These are phyloP conservation scores for Coremacera marginata DNA, from an alignment of 2,888 invertebrate species.

Conservation along the genomic window DNA sequence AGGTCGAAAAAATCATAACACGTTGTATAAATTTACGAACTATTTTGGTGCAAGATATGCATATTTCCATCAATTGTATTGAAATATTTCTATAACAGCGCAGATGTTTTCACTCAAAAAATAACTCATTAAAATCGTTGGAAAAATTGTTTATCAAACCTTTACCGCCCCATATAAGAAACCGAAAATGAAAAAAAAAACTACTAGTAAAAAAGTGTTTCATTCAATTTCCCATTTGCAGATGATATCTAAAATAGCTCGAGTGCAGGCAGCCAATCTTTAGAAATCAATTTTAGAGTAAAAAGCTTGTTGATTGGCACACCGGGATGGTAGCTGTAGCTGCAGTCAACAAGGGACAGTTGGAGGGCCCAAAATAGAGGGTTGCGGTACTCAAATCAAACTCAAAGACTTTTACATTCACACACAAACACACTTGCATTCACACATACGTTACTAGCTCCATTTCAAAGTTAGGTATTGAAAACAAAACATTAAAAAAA, in stretches of 20 bases:
- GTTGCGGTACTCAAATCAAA: not conserved
- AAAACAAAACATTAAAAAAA: not conserved
- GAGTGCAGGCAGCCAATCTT: not conserved
- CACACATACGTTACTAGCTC: not conserved
- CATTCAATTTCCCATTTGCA: not conserved
- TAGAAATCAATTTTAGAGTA: conserved; percentile 29
- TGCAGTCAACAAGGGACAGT: not conserved
- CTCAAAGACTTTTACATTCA: not conserved
- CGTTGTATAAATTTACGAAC: no score
- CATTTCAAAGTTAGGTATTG: not conserved
- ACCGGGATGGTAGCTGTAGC: not conserved
- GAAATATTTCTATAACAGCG: no score
- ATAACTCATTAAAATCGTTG: no score
- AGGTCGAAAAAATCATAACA: no score
- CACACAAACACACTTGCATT: not conserved
- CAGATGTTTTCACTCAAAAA: no score
- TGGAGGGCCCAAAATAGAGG: not conserved
- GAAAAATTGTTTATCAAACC: not conserved
- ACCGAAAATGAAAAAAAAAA: not conserved
- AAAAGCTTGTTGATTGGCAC: conserved; percentile 25
- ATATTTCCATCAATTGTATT: no score
- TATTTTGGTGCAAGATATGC: no score
- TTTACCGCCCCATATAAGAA: not conserved
- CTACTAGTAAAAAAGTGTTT: not conserved
- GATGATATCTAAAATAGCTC: not conserved